Evolutionary conservation across 2,888 invertebrate species (phyloP).

Genomic region (Sabatieria punctata): DNA sequence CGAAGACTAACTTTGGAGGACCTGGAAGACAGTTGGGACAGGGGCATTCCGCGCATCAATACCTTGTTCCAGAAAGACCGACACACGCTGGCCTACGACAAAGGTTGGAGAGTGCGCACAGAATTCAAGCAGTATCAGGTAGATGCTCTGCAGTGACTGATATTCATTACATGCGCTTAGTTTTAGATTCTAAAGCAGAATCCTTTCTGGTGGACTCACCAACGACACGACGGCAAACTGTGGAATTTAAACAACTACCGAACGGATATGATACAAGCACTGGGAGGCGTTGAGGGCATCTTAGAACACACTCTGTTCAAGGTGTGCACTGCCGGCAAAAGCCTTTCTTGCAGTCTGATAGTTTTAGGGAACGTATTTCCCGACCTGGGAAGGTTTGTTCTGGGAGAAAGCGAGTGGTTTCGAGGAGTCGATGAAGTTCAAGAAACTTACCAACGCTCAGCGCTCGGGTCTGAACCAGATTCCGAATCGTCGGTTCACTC

Average conservation of each 20-base stretch:
- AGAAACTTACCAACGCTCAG: conserved; percentile 97
- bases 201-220: conserved; percentile 99
- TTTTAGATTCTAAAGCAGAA: conserved; percentile 91
- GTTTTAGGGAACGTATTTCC: conserved; percentile 79
- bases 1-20: conserved; percentile 88
- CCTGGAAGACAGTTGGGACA: conserved; percentile 97
- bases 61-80: conserved; percentile 98
- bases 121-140: conserved; percentile 97
- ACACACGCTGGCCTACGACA: conserved; percentile 95
- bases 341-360: not conserved
- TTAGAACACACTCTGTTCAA: conserved; percentile 96
- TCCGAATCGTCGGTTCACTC: conserved; percentile 93
- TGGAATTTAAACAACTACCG: conserved; percentile 99
- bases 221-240: conserved; percentile 94
- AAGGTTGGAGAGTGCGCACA: conserved; percentile 97
- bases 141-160: not conserved
- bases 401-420: conserved; percentile 99
- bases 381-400: conserved; percentile 99
- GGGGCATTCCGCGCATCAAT: conserved; percentile 95
- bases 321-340: conserved; percentile 12
- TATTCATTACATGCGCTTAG: too few species aligned
- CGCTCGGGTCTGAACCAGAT: conserved; percentile 98
- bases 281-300: conserved; percentile 97
- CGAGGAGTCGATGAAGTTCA: conserved; percentile 99
- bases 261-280: conserved; percentile 98